Base-by-base conservation (phyloP, 2,113 vertebrate species). In the Saccopteryx leptura region DNA sequence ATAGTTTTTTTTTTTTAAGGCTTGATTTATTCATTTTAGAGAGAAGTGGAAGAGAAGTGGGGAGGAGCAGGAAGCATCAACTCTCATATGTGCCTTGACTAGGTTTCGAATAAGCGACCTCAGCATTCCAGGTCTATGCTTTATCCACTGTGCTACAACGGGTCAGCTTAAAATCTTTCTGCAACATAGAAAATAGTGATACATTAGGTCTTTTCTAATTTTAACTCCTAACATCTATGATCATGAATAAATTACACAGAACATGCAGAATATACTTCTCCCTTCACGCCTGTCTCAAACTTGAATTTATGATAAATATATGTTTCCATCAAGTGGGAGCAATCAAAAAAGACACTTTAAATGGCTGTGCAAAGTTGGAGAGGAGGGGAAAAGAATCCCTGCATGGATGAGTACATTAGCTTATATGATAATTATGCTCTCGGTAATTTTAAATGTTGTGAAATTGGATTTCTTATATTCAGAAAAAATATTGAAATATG, bases 241-340 rank as follows among this genome's bases (percentile, higher is more conserved):
- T 96, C 91, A 95, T 75, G 82, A 91, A 90, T 93, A 90, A 95
- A 98, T 97, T 95, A 95, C 85, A 96, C 94, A 96, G 96, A 79
- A 93, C 89, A 82, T 28, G 9, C 17, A 94, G 86, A 97, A 87
- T 84, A 75, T 72, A 74, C 93, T 96, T 96, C 54, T 90, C 5
- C 12, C n/a, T 93, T 93, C 54, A 63, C 84, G 63, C 52, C 18
- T 91, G 56, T 93, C 74, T 87, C 71, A 69, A 79, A 88, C 74
- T 94, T 86, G 85, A 92, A 95, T 97, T 97, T 96, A 93, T 96
- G 88, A 93, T 97, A 96, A 97, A 95, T 96, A 95, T 28, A 75
- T 31, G 28, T 94, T 79, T 96, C 86, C 54, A 90, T 97, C 88
- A 94, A 94, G 75, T 72, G 85, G 82, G 80, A 97, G 61, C 52